Percentiles rank a stretch among this genome's conserved stretches.
Evolutionary conservation across 92 coral and sea anemone genomes (phyloP).

Genomic region (Heteractis magnifica): DNA sequence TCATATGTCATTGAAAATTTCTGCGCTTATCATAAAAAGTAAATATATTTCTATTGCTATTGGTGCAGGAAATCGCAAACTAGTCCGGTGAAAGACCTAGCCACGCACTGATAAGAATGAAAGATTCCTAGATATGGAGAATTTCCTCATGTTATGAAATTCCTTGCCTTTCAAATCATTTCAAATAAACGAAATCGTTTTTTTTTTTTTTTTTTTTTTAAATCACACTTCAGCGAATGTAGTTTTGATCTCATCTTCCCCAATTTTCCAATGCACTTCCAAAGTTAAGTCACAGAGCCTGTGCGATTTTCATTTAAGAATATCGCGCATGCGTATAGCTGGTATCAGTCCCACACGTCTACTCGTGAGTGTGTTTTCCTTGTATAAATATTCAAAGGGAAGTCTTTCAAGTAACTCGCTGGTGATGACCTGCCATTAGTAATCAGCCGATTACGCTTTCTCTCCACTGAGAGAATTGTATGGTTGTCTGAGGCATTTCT

Average conservation of each 20-base stretch:
- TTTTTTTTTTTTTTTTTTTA: background rate
- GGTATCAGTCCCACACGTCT: background rate
- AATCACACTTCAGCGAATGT: background rate
- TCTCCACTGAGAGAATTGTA: background rate
- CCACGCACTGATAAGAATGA: no score
- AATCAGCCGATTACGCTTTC: background rate
- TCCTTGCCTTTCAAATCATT: no score
- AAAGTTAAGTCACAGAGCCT: background rate
- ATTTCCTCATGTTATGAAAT: no score
- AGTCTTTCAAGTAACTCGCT: background rate
- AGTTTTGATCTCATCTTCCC: background rate
- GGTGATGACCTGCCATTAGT: slow-evolving; percentile 6
- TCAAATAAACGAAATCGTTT: background rate
- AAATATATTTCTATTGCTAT: no score
- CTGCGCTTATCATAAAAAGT: no score
- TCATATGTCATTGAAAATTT: no score
- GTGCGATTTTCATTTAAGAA: background rate
- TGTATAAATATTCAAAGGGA: background rate
- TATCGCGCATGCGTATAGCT: background rate
- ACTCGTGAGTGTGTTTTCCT: background rate
- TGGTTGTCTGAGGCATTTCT: background rate
- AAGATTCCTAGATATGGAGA: no score
- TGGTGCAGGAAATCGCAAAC: no score
- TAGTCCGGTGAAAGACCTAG: no score
- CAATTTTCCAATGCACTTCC: background rate